A percentile compares a stretch with the other conserved stretches of the same genome.
These are phyloP conservation scores for Poecile atricapillus DNA, from an alignment of 2,113 vertebrate species.

Conservation along the genomic window DNA sequence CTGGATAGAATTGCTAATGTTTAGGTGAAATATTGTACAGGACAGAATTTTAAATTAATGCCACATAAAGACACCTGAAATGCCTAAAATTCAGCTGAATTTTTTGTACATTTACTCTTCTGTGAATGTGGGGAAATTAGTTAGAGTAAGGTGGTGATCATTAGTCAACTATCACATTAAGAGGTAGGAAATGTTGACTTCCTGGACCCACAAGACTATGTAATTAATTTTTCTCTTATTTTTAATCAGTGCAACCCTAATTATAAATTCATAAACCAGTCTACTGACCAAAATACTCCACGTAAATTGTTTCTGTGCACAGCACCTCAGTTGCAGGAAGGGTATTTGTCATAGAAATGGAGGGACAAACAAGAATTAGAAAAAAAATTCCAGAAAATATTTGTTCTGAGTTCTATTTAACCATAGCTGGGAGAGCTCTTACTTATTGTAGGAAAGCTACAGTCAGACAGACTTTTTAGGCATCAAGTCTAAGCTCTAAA, in stretches of 20 bases:
- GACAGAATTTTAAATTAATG: slow-evolving; percentile 6
- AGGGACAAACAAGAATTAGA: background rate
- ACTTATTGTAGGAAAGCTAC: background rate
- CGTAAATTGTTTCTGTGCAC: background rate
- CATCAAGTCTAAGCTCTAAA: background rate
- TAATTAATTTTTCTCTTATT: slow-evolving; percentile 30
- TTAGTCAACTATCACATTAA: slow-evolving; percentile 11
- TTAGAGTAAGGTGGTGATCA: background rate
- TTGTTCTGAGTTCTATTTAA: background rate
- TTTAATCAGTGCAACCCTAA: slow-evolving; percentile 22
- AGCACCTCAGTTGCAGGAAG: background rate
- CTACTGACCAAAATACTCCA: background rate
- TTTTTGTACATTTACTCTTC: background rate
- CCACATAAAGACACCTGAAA: background rate
- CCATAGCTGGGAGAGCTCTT: background rate
- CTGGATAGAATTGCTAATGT: background rate
- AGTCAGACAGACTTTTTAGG: background rate
- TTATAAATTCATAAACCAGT: slow-evolving; percentile 13
- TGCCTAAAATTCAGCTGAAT: background rate
- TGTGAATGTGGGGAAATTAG: background rate
- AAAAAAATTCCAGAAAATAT: background rate
- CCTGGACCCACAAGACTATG: rapidly evolving
- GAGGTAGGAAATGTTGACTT: background rate
- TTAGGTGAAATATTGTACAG: slow-evolving; percentile 28
- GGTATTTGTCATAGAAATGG: background rate